A percentile compares a stretch with the other conserved stretches of the same genome.
Evolutionary conservation across 2,113 vertebrate species (phyloP).

Genomic region (Channa maculata): DNA sequence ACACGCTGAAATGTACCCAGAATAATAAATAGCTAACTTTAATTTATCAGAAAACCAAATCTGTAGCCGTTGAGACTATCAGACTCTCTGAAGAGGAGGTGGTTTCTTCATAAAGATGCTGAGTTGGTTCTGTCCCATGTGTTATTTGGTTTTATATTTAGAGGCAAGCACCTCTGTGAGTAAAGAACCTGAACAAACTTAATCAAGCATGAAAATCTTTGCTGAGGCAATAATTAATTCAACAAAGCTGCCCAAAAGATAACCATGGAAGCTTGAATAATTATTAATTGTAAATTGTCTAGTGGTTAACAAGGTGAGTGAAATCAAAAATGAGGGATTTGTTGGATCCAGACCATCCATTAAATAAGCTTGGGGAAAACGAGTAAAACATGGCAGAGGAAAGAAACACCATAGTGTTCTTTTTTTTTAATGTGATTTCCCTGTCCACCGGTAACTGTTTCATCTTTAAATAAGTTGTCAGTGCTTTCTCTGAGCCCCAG

Average conservation of each 20-base stretch:
- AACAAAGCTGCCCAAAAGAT: slow-evolving; percentile 33
- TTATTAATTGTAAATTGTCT: slow-evolving; percentile 50
- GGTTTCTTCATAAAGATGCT: not conserved
- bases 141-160: slow-evolving; percentile 39
- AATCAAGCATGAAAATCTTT: slow-evolving; percentile 24
- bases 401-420: not conserved
- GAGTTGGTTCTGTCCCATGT: slow-evolving; percentile 6
- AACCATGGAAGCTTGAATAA: slow-evolving; percentile 26
- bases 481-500: not conserved
- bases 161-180: slow-evolving; percentile 12
- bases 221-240: slow-evolving; percentile 47
- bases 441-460: not conserved
- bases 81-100: not conserved
- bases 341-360: slow-evolving; percentile 4
- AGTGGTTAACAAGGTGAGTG: slow-evolving; percentile 42
- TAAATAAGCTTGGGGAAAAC: not conserved
- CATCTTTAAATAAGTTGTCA: slow-evolving; percentile 27
- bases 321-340: slow-evolving; percentile 45
- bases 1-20: not conserved
- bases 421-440: not conserved
- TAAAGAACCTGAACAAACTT: slow-evolving; percentile 27
- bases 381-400: not conserved
- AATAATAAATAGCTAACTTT: slow-evolving; percentile 13
- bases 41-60: slow-evolving; percentile 2
- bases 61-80: not conserved